A percentile compares a stretch with the other conserved stretches of the same genome.
Conservation (phyloP, 2,113 vertebrate species). For the Paramisgurnus dabryanus region DNA sequence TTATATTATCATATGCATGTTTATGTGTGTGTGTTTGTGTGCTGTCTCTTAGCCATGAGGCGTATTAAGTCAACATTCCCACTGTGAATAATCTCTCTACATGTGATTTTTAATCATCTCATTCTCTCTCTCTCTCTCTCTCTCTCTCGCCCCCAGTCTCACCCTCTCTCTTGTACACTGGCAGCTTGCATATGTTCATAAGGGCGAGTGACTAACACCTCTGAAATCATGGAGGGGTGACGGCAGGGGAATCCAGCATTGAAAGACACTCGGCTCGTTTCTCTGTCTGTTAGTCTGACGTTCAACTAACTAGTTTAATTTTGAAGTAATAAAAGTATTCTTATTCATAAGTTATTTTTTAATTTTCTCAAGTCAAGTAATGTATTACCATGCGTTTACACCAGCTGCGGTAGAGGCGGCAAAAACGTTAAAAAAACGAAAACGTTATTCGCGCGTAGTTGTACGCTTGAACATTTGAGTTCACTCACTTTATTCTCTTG, state of each 20-base stretch:
- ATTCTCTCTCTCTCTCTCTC: neutral
- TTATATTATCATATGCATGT: conserved; percentile 10
- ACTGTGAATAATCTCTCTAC: conserved; percentile 59
- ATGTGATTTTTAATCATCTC: conserved; percentile 50
- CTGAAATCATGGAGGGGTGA: conserved; percentile 61
- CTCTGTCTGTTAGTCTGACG: conserved; percentile 44
- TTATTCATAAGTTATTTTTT: too few relatives aligned
- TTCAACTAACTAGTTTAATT: conserved; percentile 12
- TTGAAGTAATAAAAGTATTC: neutral
- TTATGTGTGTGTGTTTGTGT: conserved; percentile 26
- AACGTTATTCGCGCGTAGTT: too few relatives aligned
- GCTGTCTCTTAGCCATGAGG: conserved; percentile 45
- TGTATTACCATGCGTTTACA: too few relatives aligned
- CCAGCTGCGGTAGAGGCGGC: too few relatives aligned
- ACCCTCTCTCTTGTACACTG: conserved; percentile 27
- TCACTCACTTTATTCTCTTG: too few relatives aligned
- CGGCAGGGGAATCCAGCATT: conserved; percentile 60
- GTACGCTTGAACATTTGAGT: too few relatives aligned
- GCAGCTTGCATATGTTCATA: conserved; percentile 40
- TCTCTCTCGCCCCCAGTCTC: conserved; percentile 11
- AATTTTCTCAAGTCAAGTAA: too few relatives aligned
- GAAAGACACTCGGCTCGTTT: conserved; percentile 60
- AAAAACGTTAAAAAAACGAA: too few relatives aligned
- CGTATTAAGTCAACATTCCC: conserved; percentile 61
- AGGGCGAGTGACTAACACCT: conserved; percentile 58